These are phyloP conservation scores for Clunio marinus DNA, from an alignment of 2,888 invertebrate species.

Conservation along the genomic window DNA sequence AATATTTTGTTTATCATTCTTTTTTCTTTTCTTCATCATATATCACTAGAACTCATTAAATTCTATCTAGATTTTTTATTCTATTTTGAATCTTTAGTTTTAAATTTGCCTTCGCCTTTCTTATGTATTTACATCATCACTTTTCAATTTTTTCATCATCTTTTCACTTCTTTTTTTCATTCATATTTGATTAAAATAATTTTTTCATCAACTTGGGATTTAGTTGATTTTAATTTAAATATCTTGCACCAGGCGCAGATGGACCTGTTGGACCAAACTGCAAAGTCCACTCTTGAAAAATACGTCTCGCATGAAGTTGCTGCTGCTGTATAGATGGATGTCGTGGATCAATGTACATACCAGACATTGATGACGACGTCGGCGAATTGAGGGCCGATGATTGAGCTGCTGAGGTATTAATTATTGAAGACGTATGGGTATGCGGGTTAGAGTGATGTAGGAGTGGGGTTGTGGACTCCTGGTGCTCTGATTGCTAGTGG, in stretches of 20 bases:
- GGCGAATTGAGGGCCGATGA: slow-evolving; percentile 46
- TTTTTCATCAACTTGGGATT: background rate
- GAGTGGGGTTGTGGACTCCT: slow-evolving; percentile 57
- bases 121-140: slow-evolving; percentile 36
- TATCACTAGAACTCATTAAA: slow-evolving; percentile 39
- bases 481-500: slow-evolving; percentile 81
- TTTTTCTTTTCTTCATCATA: slow-evolving; percentile 14
- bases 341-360: slow-evolving; percentile 37
- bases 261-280: slow-evolving; percentile 51
- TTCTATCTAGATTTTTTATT: slow-evolving; percentile 38
- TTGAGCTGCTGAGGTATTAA: slow-evolving; percentile 38
- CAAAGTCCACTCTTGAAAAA: slow-evolving; percentile 52
- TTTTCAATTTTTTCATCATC: slow-evolving; percentile 16
- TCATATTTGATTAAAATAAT: background rate
- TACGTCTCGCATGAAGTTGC: slow-evolving; percentile 50
- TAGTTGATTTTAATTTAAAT: slow-evolving; percentile 34
- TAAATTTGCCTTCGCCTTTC: slow-evolving; percentile 19
- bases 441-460: slow-evolving; percentile 44
- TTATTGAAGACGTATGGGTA: slow-evolving; percentile 44
- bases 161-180: background rate
- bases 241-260: slow-evolving; percentile 39
- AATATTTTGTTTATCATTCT: slow-evolving; percentile 15
- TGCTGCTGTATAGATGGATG: slow-evolving; percentile 51
- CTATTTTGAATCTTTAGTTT: slow-evolving; percentile 37
- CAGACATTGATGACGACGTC: slow-evolving; percentile 49